A percentile compares a stretch with the other conserved stretches of the same genome.
phyloP scores from a whole-genome alignment of 2,797 vertebrate genomes.

The Halcyon leucocephala region DNA sequence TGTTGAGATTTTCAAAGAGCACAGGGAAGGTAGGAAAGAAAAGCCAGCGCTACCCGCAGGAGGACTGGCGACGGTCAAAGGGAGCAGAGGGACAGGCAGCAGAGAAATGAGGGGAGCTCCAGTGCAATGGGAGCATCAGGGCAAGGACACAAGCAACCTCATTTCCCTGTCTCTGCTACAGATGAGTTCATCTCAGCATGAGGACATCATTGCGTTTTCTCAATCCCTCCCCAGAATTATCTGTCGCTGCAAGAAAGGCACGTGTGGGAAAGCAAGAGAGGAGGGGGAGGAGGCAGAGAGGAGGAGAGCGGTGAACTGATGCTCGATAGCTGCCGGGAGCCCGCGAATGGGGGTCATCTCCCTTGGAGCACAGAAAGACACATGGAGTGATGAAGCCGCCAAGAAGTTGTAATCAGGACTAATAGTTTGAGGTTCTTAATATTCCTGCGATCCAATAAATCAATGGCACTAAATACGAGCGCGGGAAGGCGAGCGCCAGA shows the following conservation, averaged over 20 bases:
- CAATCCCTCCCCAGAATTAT: fast-evolving
- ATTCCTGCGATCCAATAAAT: slow-evolving; percentile 51
- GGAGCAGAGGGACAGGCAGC: not conserved
- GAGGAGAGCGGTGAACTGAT: not conserved
- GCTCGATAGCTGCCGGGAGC: not conserved
- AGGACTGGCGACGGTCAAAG: not conserved
- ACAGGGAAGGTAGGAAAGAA: not conserved
- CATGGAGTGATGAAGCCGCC: slow-evolving; percentile 39
- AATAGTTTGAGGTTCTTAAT: slow-evolving; percentile 59
- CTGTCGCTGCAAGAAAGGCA: not conserved
- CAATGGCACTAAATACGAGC: slow-evolving; percentile 32
- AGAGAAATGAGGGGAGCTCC: not conserved
- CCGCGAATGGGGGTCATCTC: not conserved
- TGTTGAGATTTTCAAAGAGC: not conserved
- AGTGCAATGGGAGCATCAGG: not conserved
- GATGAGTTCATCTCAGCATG: not conserved
- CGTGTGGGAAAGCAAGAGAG: fast-evolving
- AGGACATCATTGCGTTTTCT: not conserved
- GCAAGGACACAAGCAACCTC: not conserved
- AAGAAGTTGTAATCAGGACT: slow-evolving; percentile 48
- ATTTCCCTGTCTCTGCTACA: not conserved
- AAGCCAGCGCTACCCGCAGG: not conserved
- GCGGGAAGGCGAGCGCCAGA: not conserved
- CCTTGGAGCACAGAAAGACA: not conserved
- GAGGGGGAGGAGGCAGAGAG: not conserved